Base-by-base conservation (phyloP, 2,113 vertebrate genomes). In the Nanger granti region DNA sequence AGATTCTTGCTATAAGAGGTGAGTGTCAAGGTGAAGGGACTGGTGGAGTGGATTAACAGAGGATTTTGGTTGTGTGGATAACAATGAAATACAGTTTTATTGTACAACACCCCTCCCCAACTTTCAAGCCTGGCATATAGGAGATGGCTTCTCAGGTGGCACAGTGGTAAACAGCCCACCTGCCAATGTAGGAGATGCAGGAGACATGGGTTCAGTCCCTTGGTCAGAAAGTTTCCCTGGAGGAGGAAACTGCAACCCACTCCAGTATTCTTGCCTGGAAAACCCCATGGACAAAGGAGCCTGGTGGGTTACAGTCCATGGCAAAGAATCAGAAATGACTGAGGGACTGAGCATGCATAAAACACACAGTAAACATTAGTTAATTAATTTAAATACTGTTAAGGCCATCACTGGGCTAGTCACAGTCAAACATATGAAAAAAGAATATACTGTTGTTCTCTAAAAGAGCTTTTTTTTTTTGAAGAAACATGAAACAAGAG, bases 321-420 rank as follows among this genome's bases (percentile, higher is more conserved):
- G 69, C n/a, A 73, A 37, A 41, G n/a, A 73, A 41, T 41, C 8
- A 3, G 69, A 73, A 37, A 73, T 41, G 69, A 76, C 20, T 76
- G n/a, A 41, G n/a, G 18, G 20, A 24, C n/a, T 76, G n/a, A 12
- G 69, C 69, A 73, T 24, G n/a, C 69, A 73, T 73, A 41, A 73
- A 41, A 73, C 20, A 41, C 69, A 41, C 34, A 86, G 34, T 24
- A 94, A 93, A 73, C 9, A 69, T 69, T 82, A 64, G 12, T 76
- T 92, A 97, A 91, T 84, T 92, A 87, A 87, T 79, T 92, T 49
- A 88, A 97, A 64, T 84, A 34, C 2, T 86, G 7, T 92, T 92
- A 85, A 94, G 17, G 17, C 22, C 31, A 93, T 10, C 41, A 62
- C 20, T 92, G 6, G 34, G 57, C 5, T 88, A 92, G 31, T 92